phyloP scores from a whole-genome alignment of 2,797 vertebrate species.

The Sebastes iracundus region DNA sequence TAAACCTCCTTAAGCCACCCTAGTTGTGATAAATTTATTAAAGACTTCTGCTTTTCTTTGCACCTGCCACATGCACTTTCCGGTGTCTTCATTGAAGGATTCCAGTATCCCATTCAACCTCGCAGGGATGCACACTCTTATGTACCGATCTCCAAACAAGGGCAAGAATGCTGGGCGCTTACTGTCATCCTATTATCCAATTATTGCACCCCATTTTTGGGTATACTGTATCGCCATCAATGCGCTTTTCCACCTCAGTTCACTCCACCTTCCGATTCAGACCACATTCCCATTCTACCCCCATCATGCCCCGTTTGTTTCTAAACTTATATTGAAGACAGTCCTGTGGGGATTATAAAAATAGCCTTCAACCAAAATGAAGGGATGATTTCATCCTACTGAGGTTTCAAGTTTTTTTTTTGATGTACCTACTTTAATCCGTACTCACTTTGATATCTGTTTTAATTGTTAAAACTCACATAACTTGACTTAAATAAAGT shows the following conservation, averaged over 20 bases:
- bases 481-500: not conserved
- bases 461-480: not conserved
- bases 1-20: not conserved
- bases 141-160: constrained; percentile 65
- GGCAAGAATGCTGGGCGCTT: constrained; percentile 57
- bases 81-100: not conserved
- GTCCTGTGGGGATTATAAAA: constrained; percentile 23
- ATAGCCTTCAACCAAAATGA: not conserved
- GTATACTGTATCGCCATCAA: constrained; percentile 34
- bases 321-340: constrained; percentile 25
- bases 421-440: not conserved
- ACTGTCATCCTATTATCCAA: constrained; percentile 57
- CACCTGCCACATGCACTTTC: not conserved
- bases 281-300: constrained; percentile 24
- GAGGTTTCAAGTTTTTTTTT: not conserved
- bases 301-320: constrained; percentile 11
- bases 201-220: constrained; percentile 68
- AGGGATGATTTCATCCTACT: not conserved
- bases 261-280: constrained; percentile 41
- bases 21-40: not conserved
- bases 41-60: not conserved
- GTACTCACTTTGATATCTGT: not conserved
- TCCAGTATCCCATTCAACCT: constrained; percentile 1
- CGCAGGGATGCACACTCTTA: constrained; percentile 34
- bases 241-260: constrained; percentile 67